Percentiles rank a stretch among this genome's conserved stretches.
These are phyloP conservation scores for Macheiramphus alcinus DNA, from an alignment of 2,113 vertebrate species.

Conservation along the genomic window DNA sequence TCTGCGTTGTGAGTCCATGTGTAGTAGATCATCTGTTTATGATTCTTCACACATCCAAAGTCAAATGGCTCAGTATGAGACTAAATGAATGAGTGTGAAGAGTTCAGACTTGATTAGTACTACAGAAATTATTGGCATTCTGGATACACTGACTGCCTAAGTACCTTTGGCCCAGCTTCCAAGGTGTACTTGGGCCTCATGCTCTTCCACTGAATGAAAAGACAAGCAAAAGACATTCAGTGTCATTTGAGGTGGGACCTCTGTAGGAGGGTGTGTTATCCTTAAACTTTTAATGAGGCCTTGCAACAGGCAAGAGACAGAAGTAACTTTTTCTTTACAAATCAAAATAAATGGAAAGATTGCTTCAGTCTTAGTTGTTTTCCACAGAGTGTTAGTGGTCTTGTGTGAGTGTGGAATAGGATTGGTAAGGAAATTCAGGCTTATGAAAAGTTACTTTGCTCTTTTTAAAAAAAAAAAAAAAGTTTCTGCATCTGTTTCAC, in stretches of 20 bases:
- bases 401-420: background rate
- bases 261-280: background rate
- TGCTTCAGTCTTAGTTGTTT: background rate
- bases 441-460: constrained; percentile 13
- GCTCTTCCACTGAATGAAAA: background rate
- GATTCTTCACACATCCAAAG: background rate
- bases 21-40: background rate
- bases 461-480: background rate
- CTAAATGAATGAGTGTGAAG: background rate
- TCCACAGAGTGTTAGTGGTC: background rate
- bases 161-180: background rate
- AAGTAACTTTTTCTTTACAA: background rate
- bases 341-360: background rate
- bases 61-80: background rate
- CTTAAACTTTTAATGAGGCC: background rate
- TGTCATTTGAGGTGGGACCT: background rate
- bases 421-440: background rate
- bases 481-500: background rate
- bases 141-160: background rate
- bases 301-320: background rate
- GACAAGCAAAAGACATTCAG: background rate
- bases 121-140: background rate
- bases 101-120: background rate
- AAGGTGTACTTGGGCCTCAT: background rate
- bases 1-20: background rate